phyloP scores from a whole-genome alignment of 2,888 invertebrate species.

The Torymus auratus region DNA sequence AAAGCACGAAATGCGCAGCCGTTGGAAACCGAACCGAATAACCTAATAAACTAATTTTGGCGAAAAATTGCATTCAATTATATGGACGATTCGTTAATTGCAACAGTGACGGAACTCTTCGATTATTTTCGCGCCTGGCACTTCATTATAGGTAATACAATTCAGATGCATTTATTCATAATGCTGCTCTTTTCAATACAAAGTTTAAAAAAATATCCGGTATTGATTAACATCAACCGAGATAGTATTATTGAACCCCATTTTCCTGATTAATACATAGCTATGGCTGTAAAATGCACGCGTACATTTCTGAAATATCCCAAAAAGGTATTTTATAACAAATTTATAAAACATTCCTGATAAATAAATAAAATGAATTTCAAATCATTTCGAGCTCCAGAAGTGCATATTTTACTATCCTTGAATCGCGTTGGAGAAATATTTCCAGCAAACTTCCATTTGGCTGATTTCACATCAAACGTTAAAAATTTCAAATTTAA shows the following conservation, averaged over 20 bases:
- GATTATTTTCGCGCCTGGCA: too few relatives aligned
- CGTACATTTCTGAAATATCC: neutral
- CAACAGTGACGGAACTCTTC: too few relatives aligned
- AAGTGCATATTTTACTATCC: neutral
- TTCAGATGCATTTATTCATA: too few relatives aligned
- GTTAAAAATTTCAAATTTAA: conserved; percentile 5
- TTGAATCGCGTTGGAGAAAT: neutral
- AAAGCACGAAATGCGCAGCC: conserved; percentile 5
- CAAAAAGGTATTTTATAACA: neutral
- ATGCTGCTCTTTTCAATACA: too few relatives aligned
- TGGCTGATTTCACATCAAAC: conserved; percentile 11
- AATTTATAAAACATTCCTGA: neutral
- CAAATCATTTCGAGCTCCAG: neutral
- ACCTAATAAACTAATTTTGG: neutral
- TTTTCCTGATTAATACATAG: too few relatives aligned
- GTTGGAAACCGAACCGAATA: conserved; percentile 4
- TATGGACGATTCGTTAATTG: neutral
- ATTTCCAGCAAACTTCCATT: conserved; percentile 16
- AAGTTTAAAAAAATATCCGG: too few relatives aligned
- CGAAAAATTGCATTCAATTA: neutral
- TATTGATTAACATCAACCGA: too few relatives aligned
- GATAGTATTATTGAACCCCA: too few relatives aligned
- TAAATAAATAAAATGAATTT: neutral
- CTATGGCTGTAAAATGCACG: neutral
- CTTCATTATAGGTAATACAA: too few relatives aligned